Conservation (phyloP, 2,797 vertebrate species). For the Hydrocynus forskahlii region DNA sequence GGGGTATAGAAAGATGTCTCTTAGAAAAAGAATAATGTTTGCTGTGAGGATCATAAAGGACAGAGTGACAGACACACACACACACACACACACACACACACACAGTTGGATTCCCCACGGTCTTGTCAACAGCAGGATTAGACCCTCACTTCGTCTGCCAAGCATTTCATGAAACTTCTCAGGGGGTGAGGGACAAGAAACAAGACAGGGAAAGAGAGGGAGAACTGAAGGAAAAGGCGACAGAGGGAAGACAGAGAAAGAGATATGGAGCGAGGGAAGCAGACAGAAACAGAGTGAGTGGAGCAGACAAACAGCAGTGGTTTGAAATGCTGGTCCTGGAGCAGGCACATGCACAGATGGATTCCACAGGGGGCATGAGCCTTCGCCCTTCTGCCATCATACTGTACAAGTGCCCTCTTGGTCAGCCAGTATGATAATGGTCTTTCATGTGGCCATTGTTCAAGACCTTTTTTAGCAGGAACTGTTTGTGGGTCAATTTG, state of each 20-base stretch:
- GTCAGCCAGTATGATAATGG: no score
- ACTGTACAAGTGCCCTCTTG: no score
- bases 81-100: slow-evolving; percentile 47
- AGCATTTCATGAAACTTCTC: slow-evolving; percentile 54
- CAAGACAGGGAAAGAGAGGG: slow-evolving; percentile 10
- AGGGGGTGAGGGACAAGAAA: slow-evolving; percentile 26
- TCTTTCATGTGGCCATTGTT: no score
- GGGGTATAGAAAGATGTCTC: slow-evolving; percentile 37
- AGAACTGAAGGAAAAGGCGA: slow-evolving; percentile 5
- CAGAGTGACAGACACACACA: slow-evolving; percentile 37
- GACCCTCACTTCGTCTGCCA: slow-evolving; percentile 53
- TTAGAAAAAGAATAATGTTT: slow-evolving; percentile 34
- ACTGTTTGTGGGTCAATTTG: no score
- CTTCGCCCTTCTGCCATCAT: no score
- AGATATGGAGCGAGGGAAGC: slow-evolving; percentile 10
- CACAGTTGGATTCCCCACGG: slow-evolving; percentile 54
- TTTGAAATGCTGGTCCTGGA: neutral
- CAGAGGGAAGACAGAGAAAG: neutral
- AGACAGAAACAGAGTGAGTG: neutral
- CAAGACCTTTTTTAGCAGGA: no score
- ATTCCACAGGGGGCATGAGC: no score
- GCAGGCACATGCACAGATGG: neutral
- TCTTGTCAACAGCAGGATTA: slow-evolving; percentile 62
- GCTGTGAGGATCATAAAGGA: slow-evolving; percentile 56
- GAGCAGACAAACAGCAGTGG: neutral